Evolutionary conservation across 2,797 vertebrate species (phyloP).

Genomic region (Prunella strophiata): DNA sequence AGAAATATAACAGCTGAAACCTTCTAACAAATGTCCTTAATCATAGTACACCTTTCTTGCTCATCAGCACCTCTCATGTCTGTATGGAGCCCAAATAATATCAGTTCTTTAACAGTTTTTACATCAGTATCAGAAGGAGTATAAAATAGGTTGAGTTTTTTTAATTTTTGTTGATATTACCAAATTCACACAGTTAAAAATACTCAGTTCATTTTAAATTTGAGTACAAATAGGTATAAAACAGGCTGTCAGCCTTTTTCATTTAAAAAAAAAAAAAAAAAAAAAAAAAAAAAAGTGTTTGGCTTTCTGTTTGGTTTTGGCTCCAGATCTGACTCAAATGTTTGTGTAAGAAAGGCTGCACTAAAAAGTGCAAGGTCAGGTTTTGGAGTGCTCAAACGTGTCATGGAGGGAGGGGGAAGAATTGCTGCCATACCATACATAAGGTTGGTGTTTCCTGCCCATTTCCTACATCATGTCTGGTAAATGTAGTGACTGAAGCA

Average conservation of each 20-base stretch:
- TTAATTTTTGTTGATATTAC: not conserved
- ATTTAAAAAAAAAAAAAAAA: not conserved
- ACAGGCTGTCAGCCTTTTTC: not conserved
- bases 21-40: not conserved
- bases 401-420: not conserved
- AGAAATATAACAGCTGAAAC: not conserved
- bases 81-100: not conserved
- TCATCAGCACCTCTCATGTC: not conserved
- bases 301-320: not conserved
- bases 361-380: constrained; percentile 26
- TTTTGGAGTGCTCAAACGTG: not conserved
- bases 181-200: not conserved
- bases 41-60: not conserved
- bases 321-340: not conserved
- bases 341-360: not conserved
- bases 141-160: not conserved
- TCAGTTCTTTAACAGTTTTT: not conserved
- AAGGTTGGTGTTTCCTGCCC: not conserved
- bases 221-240: not conserved
- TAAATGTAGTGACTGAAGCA: not conserved
- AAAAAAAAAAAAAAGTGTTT: not conserved
- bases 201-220: not conserved
- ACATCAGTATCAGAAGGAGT: not conserved
- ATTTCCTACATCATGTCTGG: not conserved
- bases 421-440: not conserved